Evolutionary conservation across 2,797 vertebrate genomes (phyloP).

Genomic region (Apogon hyalosoma): DNA sequence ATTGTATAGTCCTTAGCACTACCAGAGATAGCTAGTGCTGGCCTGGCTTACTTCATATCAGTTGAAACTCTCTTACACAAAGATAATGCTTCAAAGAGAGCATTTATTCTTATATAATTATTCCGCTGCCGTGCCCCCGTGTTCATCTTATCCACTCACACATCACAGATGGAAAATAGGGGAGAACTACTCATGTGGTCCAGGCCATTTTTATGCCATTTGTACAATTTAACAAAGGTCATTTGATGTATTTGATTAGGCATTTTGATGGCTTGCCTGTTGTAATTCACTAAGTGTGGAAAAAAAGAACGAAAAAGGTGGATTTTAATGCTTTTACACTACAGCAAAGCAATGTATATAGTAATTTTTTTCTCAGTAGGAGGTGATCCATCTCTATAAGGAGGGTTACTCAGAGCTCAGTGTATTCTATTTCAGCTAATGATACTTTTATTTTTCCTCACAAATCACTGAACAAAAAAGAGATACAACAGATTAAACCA

Average conservation of each 20-base stretch:
- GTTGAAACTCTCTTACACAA: slow-evolving; percentile 52
- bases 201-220: slow-evolving; percentile 45
- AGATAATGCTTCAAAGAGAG: slow-evolving; percentile 54
- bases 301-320: slow-evolving; percentile 2
- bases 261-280: slow-evolving; percentile 21
- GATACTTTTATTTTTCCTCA: slow-evolving; percentile 41
- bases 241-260: slow-evolving; percentile 36
- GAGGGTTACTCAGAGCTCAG: slow-evolving; percentile 45
- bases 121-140: slow-evolving; percentile 12
- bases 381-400: slow-evolving; percentile 66
- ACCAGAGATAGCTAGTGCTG: slow-evolving; percentile 28
- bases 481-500: slow-evolving; percentile 35
- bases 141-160: slow-evolving; percentile 18
- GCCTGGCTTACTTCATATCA: slow-evolving; percentile 54
- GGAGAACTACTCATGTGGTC: slow-evolving; percentile 28
- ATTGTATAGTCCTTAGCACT: slow-evolving; percentile 73
- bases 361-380: slow-evolving; percentile 24
- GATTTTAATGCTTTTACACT: slow-evolving; percentile 3
- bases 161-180: slow-evolving; percentile 24
- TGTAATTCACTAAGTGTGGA: slow-evolving; percentile 14
- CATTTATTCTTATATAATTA: slow-evolving; percentile 42
- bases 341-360: slow-evolving; percentile 20
- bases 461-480: slow-evolving; percentile 31
- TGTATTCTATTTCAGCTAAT: slow-evolving; percentile 71
- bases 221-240: slow-evolving; percentile 44